Evolutionary conservation across 2,888 invertebrate genomes (phyloP).

Genomic region (Drosophila conformis): DNA sequence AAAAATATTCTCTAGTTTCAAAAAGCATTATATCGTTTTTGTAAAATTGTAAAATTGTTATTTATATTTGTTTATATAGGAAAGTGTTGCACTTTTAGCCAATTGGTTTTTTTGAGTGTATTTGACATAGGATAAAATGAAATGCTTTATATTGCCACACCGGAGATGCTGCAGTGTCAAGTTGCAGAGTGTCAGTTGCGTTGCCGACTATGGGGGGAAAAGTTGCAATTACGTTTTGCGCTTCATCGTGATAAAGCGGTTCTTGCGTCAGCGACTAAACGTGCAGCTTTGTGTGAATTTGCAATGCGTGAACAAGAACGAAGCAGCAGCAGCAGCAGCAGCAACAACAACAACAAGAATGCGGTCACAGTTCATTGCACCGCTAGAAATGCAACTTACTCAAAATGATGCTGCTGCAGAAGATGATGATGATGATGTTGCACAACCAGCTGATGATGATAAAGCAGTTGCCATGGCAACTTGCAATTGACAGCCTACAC

Average conservation of each 20-base stretch:
- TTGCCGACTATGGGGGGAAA: slow-evolving; percentile 20
- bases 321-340: slow-evolving; percentile 23
- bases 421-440: slow-evolving; percentile 27
- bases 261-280: slow-evolving; percentile 35
- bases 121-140: neutral
- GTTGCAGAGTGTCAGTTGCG: slow-evolving; percentile 19
- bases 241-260: slow-evolving; percentile 53
- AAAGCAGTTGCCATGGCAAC: slow-evolving; percentile 38
- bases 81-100: neutral
- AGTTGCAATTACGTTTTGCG: slow-evolving; percentile 58
- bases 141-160: slow-evolving; percentile 2
- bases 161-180: slow-evolving; percentile 6
- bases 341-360: slow-evolving; percentile 46
- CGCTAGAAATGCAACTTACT: slow-evolving; percentile 58
- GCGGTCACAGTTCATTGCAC: slow-evolving; percentile 77
- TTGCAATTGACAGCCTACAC: slow-evolving; percentile 30
- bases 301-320: slow-evolving; percentile 52
- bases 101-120: neutral
- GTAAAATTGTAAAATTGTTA: neutral
- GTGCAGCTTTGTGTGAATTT: slow-evolving; percentile 59
- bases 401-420: slow-evolving; percentile 36
- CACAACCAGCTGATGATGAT: slow-evolving; percentile 2
- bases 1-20: neutral
- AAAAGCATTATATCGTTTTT: neutral
- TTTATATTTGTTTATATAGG: neutral